phyloP scores from a whole-genome alignment of 2,888 invertebrate species.

The Heliconius aoede region DNA sequence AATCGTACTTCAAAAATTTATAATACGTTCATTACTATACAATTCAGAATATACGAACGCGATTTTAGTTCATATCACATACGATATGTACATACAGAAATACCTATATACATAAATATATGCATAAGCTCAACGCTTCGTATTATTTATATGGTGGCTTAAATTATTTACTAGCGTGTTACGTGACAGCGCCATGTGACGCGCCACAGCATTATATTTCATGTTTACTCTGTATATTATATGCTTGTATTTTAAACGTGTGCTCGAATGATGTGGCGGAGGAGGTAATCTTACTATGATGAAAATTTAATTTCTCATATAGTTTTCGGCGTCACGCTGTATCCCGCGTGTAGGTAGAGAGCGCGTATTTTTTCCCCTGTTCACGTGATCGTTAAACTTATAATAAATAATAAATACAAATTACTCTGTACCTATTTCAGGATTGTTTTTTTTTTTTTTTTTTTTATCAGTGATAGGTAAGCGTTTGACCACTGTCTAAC shows the following conservation, averaged over 20 bases:
- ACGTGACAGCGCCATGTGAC: conserved; percentile 36
- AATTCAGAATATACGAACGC: not conserved
- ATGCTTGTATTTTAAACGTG: conserved; percentile 14
- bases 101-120: not conserved
- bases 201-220: conserved; percentile 39
- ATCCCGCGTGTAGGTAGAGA: too few relatives aligned
- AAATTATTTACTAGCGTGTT: conserved; percentile 35
- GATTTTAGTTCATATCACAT: not conserved
- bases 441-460: too few relatives aligned
- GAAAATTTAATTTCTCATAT: not conserved
- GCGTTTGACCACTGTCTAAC: too few relatives aligned
- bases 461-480: too few relatives aligned
- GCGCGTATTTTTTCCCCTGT: too few relatives aligned
- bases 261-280: too few relatives aligned
- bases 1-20: not conserved
- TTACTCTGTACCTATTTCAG: too few relatives aligned
- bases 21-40: not conserved
- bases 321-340: not conserved
- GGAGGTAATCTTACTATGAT: not conserved
- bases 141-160: conserved; percentile 29
- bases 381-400: too few relatives aligned
- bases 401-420: too few relatives aligned
- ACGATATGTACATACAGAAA: not conserved
- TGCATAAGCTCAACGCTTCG: conserved; percentile 1
- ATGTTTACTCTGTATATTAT: conserved; percentile 34